These are phyloP conservation scores for Lycophotia porphyrea DNA, from an alignment of 2,888 invertebrate species.

Conservation along the genomic window DNA sequence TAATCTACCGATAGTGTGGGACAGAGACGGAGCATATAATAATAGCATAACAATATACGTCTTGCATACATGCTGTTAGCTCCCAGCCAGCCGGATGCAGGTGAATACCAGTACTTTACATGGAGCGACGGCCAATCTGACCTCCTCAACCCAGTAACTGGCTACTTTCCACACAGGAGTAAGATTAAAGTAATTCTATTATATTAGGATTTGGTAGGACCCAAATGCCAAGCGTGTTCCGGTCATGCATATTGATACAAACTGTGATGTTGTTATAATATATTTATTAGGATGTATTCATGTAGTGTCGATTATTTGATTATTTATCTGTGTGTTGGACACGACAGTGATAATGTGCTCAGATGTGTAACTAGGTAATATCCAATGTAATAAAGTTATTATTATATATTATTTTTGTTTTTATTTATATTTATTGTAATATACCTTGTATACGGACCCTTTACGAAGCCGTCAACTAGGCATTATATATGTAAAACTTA, in stretches of 20 bases:
- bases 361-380: constrained; percentile 77
- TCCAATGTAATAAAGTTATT: constrained; percentile 57
- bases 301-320: constrained; percentile 68
- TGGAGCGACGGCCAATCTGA: not conserved
- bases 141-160: not conserved
- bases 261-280: constrained; percentile 84
- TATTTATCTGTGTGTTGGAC: constrained; percentile 75
- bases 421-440: constrained; percentile 7
- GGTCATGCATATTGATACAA: constrained; percentile 75
- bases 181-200: not conserved
- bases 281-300: constrained; percentile 77
- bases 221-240: constrained; percentile 62
- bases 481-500: not conserved
- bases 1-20: not conserved
- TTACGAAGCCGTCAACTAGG: not conserved
- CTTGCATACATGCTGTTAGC: not conserved
- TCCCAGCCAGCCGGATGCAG: no score
- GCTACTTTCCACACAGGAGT: not conserved
- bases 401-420: constrained; percentile 32
- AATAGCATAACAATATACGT: no score
- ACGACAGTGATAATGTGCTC: constrained; percentile 86
- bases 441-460: not conserved
- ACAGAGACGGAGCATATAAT: no score
- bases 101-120: not conserved
- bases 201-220: not conserved